Base-by-base conservation (phyloP, 2,888 invertebrate species). In the Lasioglossum villosulum region DNA sequence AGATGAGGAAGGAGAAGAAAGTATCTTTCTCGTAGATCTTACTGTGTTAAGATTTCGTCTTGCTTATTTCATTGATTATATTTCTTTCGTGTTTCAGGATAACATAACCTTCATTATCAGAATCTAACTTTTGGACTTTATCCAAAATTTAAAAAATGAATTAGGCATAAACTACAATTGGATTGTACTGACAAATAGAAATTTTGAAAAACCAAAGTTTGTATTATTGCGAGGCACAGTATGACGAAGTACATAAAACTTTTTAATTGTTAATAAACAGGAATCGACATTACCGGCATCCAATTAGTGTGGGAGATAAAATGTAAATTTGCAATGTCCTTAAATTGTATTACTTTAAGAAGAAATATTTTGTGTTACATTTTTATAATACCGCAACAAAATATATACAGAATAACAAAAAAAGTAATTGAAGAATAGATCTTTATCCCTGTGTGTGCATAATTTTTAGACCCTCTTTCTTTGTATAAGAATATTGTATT, bases 331-430 rank as follows among this genome's bases (percentile, higher is more conserved):
- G 87, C 93, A 94, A 93, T 92, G 91, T 93, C 92, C 93, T 92
- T 94, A 89, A 94, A 94, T 94, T 93, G 93, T 94, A 94, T 94
- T 93, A 92, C 92, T 93, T 94, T 93, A 93, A 94, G 92, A 92
- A 93, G 91, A 93, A 92, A 93, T 94, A 95, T 94, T 94, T 95
- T 95, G 93, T 94, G 93, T 95, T 95, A 95, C 91, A 94, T 93
- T 95, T 95, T 95, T 95, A 94, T 95, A 95, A 94, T 92, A 94
- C 93, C 92, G 90, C 93, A 91, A 92, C 86, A 91, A 93, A 93
- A 92, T 94, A 92, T 94, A 94, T 93, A 94, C 93, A 93, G 88
- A 94, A 93, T 91, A 91, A 93, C 91, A 90, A 91, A 90, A 42
- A 78, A 90, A 89, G 87, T 86, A 82, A 88, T 91, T 77, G 71